Evolutionary conservation across 1,140 invertebrate genomes (phyloP).

Genomic region (Muscidifurax raptorellus): DNA sequence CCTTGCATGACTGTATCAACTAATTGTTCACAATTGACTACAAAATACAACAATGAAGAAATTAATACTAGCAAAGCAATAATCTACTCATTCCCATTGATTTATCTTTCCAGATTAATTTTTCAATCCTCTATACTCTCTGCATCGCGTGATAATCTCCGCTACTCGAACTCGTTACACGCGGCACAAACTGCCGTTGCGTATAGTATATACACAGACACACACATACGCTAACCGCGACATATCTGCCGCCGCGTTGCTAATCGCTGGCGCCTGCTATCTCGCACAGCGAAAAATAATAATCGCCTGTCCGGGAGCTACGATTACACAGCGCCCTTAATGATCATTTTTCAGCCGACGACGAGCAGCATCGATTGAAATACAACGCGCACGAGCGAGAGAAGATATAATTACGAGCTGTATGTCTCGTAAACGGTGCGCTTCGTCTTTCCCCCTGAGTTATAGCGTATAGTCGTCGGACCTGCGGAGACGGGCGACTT

Average conservation of each 20-base stretch:
- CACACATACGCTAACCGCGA: neutral
- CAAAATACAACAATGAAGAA: conserved; percentile 9
- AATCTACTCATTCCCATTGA: too few relatives aligned
- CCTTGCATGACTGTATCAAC: neutral
- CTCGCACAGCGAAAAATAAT: conserved; percentile 25
- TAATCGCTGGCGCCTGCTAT: conserved; percentile 11
- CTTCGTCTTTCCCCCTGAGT: conserved; percentile 11
- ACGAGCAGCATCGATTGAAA: conserved; percentile 34
- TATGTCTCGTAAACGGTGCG: neutral
- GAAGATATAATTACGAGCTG: conserved; percentile 32
- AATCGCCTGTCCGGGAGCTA: conserved; percentile 1
- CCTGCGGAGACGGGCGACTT: neutral
- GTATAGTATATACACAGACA: too few relatives aligned
- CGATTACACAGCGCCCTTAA: conserved; percentile 39
- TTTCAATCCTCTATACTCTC: too few relatives aligned
- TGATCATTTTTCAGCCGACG: conserved; percentile 5
- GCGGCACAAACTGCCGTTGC: too few relatives aligned
- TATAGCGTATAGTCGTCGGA: neutral
- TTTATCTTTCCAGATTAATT: too few relatives aligned
- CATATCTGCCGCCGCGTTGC: neutral
- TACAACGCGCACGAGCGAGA: conserved; percentile 11
- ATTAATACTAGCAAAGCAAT: conserved; percentile 5
- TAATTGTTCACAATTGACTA: conserved; percentile 1
- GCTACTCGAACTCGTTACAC: neutral
- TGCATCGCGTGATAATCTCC: conserved; percentile 11